These are phyloP conservation scores for Diploscapter pachys DNA, from an alignment of 1,140 invertebrate genomes.

Conservation along the genomic window DNA sequence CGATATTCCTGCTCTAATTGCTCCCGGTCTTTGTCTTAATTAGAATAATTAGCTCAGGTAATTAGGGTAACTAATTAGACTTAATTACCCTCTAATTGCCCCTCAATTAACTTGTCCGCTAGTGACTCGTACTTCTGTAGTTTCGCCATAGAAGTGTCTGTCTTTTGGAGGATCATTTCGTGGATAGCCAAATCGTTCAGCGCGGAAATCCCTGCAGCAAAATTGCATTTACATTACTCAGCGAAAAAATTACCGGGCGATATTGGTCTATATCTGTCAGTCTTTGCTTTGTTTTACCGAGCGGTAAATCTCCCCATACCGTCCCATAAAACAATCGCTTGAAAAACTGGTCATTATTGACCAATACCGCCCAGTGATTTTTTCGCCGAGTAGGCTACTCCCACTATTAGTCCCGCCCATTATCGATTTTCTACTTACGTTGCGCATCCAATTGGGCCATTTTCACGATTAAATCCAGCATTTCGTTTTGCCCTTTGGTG, in stretches of 20 bases:
- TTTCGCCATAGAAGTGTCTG: slow-evolving; percentile 52
- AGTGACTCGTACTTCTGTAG: slow-evolving; percentile 52
- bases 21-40: slow-evolving; percentile 45
- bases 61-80: too few relatives aligned
- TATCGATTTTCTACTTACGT: slow-evolving; percentile 37
- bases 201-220: slow-evolving; percentile 47
- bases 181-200: slow-evolving; percentile 52
- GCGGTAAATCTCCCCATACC: too few relatives aligned
- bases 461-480: slow-evolving; percentile 48
- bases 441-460: slow-evolving; percentile 54
- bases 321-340: too few relatives aligned
- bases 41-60: slow-evolving; percentile 1
- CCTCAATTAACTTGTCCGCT: slow-evolving; percentile 51
- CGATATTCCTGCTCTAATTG: slow-evolving; percentile 51
- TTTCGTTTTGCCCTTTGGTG: slow-evolving; percentile 51
- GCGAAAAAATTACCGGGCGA: too few relatives aligned
- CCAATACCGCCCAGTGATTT: too few relatives aligned
- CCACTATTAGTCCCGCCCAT: too few relatives aligned
- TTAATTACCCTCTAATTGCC: slow-evolving; percentile 36
- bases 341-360: too few relatives aligned
- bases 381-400: too few relatives aligned
- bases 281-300: too few relatives aligned
- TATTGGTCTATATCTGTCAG: too few relatives aligned
- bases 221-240: too few relatives aligned
- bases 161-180: slow-evolving; percentile 44